Percentiles rank a stretch among this genome's conserved stretches.
Evolutionary conservation across 2,113 vertebrate genomes (phyloP).

Genomic region (Sterna hirundo): DNA sequence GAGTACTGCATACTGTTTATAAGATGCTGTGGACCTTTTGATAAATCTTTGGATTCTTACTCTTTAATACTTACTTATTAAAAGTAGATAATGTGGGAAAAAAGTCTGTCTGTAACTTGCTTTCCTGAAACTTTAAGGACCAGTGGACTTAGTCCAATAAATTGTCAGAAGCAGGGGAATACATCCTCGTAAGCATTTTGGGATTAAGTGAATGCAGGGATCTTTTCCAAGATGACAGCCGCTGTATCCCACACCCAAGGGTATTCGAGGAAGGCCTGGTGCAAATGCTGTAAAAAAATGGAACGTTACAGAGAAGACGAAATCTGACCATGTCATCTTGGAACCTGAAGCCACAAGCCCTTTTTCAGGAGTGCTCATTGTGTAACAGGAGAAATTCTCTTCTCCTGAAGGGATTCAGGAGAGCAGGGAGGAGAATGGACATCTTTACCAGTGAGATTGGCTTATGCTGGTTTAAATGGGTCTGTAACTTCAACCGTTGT

Average conservation of each 20-base stretch:
- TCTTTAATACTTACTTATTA: neutral
- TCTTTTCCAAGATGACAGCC: neutral
- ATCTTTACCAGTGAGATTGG: neutral
- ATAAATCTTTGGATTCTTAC: neutral
- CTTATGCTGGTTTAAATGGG: neutral
- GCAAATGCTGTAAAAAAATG: neutral
- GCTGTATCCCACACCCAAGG: neutral
- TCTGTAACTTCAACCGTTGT: neutral
- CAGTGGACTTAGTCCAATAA: neutral
- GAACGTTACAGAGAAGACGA: neutral
- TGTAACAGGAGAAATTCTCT: neutral
- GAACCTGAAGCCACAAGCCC: neutral
- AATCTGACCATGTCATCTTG: neutral
- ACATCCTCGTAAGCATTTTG: accelerated
- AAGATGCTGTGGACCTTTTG: neutral
- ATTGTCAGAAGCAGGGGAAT: neutral
- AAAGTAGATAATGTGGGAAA: neutral
- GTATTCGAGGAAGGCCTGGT: neutral
- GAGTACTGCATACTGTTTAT: neutral
- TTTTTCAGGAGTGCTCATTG: neutral
- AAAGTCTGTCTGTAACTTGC: neutral
- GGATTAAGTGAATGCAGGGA: neutral
- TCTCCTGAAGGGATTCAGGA: neutral
- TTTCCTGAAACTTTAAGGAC: neutral
- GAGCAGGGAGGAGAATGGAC: neutral